Conservation (phyloP, 1,140 invertebrate genomes). For the Probaryconus sp. region DNA sequence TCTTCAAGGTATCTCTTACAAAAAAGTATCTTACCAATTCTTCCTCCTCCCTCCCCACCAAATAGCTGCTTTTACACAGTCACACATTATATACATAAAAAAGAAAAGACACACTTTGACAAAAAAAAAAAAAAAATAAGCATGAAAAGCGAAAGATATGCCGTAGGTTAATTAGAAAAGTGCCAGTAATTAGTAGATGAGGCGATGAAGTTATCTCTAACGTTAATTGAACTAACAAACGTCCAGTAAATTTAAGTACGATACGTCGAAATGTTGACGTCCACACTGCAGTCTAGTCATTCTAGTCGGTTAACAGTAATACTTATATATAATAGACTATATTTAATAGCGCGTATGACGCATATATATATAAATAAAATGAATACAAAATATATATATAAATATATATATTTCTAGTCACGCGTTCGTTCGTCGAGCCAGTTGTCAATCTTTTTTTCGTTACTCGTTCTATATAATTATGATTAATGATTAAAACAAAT, state of each 20-base stretch:
- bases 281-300: slow-evolving; percentile 76
- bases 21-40: neutral
- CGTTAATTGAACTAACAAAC: slow-evolving; percentile 74
- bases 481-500: slow-evolving; percentile 31
- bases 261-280: slow-evolving; percentile 72
- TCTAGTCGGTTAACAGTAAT: slow-evolving; percentile 73
- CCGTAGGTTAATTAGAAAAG: slow-evolving; percentile 78
- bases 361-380: slow-evolving; percentile 51
- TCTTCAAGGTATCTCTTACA: slow-evolving; percentile 43
- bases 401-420: slow-evolving; percentile 58
- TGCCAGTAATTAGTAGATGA: slow-evolving; percentile 75
- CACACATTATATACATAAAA: slow-evolving; percentile 7
- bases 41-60: slow-evolving; percentile 9
- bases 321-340: slow-evolving; percentile 58
- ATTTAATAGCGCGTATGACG: slow-evolving; percentile 53
- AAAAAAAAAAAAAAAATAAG: slow-evolving; percentile 12
- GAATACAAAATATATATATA: slow-evolving; percentile 33
- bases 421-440: slow-evolving; percentile 46
- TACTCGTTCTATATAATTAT: slow-evolving; percentile 21
- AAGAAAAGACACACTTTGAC: slow-evolving; percentile 1
- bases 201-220: slow-evolving; percentile 71
- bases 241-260: slow-evolving; percentile 78
- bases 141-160: slow-evolving; percentile 43
- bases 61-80: slow-evolving; percentile 10
- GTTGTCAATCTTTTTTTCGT: slow-evolving; percentile 43